phyloP scores from a whole-genome alignment of 2,797 vertebrate genomes.

The Lutra lutra region DNA sequence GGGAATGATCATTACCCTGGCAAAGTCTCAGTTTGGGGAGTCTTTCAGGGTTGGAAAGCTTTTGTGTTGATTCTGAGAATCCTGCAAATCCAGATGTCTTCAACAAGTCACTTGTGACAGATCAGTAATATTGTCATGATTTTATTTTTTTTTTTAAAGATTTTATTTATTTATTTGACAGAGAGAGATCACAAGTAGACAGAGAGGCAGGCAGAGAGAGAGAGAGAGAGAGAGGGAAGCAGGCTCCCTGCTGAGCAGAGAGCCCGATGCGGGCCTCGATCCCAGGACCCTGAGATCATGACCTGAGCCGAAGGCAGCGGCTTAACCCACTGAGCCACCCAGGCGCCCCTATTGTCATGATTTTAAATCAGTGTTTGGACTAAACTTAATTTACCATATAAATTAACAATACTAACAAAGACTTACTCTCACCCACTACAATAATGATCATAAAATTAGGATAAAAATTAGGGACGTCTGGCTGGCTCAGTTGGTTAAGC shows the following conservation, averaged over 20 bases:
- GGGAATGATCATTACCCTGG: not conserved
- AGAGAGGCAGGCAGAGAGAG: too few species aligned
- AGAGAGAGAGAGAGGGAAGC: too few species aligned
- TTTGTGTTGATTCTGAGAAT: constrained; percentile 30
- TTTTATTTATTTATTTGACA: too few species aligned
- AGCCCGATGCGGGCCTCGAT: too few species aligned
- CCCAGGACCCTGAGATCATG: too few species aligned
- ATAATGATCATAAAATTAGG: constrained; percentile 43
- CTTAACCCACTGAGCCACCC: too few species aligned
- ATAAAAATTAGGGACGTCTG: not conserved
- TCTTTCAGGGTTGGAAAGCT: not conserved
- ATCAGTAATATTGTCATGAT: not conserved
- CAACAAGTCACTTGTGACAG: constrained; percentile 51
- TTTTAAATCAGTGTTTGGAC: constrained; percentile 69
- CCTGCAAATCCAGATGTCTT: constrained; percentile 43
- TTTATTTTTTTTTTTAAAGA: too few species aligned
- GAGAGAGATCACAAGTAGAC: too few species aligned
- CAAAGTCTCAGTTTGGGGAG: not conserved
- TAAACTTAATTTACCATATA: constrained; percentile 22
- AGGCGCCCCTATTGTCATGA: not conserved
- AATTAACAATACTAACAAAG: constrained; percentile 44
- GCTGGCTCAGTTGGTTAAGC: too few species aligned
- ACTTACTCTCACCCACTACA: not conserved
- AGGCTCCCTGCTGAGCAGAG: too few species aligned
- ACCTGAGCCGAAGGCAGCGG: too few species aligned